Evolutionary conservation across 2,797 vertebrate species (phyloP).

Genomic region (Rhynchonycteris naso): DNA sequence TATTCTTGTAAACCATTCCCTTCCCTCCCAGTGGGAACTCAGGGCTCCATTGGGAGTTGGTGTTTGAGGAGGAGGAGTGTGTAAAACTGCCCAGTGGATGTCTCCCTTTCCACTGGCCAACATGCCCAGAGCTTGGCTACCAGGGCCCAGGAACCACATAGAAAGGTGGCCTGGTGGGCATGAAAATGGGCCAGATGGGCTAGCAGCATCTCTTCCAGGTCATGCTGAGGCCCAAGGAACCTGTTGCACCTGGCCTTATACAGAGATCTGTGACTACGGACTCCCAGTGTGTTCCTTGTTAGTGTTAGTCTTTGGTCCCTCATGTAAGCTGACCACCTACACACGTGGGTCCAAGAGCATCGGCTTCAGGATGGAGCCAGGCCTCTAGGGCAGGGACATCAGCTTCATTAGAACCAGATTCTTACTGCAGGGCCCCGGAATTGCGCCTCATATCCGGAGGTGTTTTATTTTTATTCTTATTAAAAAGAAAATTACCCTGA

Average conservation of each 20-base stretch:
- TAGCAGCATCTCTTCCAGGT: background rate
- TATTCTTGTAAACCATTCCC: background rate
- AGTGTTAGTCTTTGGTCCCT: background rate
- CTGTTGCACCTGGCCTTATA: too few relatives aligned
- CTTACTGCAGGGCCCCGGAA: background rate
- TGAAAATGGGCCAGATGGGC: background rate
- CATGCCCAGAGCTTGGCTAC: background rate
- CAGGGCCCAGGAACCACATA: background rate
- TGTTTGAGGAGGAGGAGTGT: background rate
- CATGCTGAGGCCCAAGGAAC: background rate
- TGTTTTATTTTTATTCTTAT: slow-evolving; percentile 63
- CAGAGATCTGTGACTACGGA: background rate
- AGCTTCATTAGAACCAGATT: background rate
- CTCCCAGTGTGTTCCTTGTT: background rate
- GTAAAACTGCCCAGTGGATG: background rate
- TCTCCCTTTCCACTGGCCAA: background rate
- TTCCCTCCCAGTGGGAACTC: background rate
- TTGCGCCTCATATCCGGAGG: background rate
- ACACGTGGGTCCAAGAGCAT: background rate
- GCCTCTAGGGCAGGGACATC: background rate
- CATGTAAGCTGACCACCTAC: background rate
- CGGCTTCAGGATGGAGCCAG: background rate
- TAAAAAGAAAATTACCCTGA: slow-evolving; percentile 46
- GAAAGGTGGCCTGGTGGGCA: background rate
- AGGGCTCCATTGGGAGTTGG: background rate